A percentile compares a stretch with the other conserved stretches of the same genome.
These are phyloP conservation scores for Channa argus DNA, from an alignment of 2,113 vertebrate species.

Conservation along the genomic window DNA sequence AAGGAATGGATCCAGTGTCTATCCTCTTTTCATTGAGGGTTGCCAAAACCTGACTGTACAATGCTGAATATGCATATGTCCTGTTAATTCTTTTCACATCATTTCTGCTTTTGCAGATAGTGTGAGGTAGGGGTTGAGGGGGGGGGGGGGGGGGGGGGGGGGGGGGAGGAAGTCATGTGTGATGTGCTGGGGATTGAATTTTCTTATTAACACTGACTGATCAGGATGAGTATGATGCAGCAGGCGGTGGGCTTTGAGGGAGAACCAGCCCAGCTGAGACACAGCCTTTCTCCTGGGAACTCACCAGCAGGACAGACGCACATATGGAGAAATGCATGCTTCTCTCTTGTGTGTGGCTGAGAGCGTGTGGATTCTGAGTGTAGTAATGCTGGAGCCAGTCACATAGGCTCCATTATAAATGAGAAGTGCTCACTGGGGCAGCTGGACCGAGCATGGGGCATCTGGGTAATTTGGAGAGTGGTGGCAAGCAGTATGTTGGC, in stretches of 20 bases:
- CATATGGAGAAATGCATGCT: conserved; percentile 50
- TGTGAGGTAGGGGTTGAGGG: background rate
- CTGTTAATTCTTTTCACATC: background rate
- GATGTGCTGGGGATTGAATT: conserved; percentile 64
- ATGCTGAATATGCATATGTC: conserved; percentile 6
- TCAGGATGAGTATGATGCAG: conserved; percentile 60
- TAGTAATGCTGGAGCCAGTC: conserved; percentile 47
- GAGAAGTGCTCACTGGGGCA: conserved; percentile 58
- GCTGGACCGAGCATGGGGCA: conserved; percentile 68
- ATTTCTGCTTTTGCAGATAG: conserved; percentile 24
- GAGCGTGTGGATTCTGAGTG: conserved; percentile 29
- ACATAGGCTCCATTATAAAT: conserved; percentile 69
- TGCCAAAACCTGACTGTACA: conserved; percentile 11
- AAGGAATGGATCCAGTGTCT: conserved; percentile 10
- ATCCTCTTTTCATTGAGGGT: conserved; percentile 16
- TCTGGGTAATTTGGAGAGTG: conserved; percentile 75
- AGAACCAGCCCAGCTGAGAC: conserved; percentile 65
- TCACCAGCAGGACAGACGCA: conserved; percentile 51
- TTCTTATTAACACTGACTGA: conserved; percentile 67
- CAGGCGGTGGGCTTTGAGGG: conserved; percentile 58
- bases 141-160: background rate
- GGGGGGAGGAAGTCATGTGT: conserved; percentile 30
- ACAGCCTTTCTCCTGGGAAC: conserved; percentile 42
- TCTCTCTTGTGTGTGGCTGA: conserved; percentile 20
- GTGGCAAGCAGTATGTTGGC: conserved; percentile 55